These are phyloP conservation scores for Chiroxiphia lanceolata DNA, from an alignment of 2,797 vertebrate species.

Conservation along the genomic window DNA sequence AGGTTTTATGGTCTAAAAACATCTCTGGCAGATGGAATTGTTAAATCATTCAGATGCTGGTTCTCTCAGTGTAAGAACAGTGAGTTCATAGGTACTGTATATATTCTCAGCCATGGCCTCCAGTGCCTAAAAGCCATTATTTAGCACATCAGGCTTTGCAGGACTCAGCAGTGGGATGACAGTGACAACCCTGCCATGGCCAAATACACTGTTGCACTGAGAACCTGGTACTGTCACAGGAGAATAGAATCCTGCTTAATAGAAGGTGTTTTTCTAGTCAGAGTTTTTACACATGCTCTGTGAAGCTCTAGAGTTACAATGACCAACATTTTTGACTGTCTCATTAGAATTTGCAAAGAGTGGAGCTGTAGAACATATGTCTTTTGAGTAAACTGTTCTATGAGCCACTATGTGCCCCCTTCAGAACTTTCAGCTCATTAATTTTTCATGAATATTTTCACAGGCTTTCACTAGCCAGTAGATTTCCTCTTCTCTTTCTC, in stretches of 20 bases:
- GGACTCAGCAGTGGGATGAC: neutral
- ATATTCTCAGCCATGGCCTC: neutral
- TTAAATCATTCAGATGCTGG: neutral
- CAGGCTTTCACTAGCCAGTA: neutral
- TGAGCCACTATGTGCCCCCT: neutral
- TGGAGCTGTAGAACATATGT: neutral
- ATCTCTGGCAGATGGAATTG: neutral
- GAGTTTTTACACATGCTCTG: neutral
- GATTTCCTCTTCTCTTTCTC: neutral
- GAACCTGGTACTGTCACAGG: neutral
- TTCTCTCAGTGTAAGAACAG: neutral
- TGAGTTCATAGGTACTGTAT: neutral
- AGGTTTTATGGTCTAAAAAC: neutral
- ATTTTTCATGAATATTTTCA: neutral
- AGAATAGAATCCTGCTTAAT: neutral
- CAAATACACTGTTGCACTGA: neutral
- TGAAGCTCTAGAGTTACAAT: neutral
- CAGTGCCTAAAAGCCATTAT: neutral
- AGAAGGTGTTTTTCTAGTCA: neutral
- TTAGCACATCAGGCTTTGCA: neutral
- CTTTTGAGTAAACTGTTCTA: neutral
- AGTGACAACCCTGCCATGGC: neutral
- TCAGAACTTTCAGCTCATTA: neutral
- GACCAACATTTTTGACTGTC: neutral
- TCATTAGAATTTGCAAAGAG: neutral